Conservation (phyloP, 2,113 vertebrate species). For the Rutilus rutilus region DNA sequence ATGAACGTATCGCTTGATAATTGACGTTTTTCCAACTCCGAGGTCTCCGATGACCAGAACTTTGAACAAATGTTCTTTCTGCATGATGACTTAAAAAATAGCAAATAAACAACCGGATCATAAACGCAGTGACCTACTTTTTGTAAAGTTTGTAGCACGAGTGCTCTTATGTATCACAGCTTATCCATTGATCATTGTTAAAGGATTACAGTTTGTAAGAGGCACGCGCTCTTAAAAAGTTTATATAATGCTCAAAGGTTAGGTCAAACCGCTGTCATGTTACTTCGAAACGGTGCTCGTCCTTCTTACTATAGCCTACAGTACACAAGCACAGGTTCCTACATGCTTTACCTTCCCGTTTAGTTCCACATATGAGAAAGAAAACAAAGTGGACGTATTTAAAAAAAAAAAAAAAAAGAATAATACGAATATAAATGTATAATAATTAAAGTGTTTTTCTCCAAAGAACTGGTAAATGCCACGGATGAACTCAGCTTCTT, state of each 20-base stretch:
- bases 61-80: conserved; percentile 78
- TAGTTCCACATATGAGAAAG: background rate
- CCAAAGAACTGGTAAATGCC: background rate
- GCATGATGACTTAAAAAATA: conserved; percentile 59
- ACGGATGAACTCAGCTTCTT: background rate
- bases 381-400: background rate
- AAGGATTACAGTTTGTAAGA: background rate
- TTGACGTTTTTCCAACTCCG: conserved; percentile 80
- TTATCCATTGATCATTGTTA: conserved; percentile 13
- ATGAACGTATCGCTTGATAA: conserved; percentile 81
- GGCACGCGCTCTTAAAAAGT: conserved; percentile 18
- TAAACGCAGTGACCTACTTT: conserved; percentile 19
- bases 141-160: conserved; percentile 15
- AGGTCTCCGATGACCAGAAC: conserved; percentile 81
- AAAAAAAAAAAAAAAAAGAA: background rate
- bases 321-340: background rate
- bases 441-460: background rate
- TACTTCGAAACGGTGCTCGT: background rate
- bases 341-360: background rate
- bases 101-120: background rate
- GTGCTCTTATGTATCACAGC: conserved; percentile 1
- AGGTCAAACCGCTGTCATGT: background rate
- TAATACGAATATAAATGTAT: background rate
- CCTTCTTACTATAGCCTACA: background rate
- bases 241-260: background rate